Evolutionary conservation across 2,113 vertebrate genomes (phyloP).

Genomic region (Aplodontia rufa): DNA sequence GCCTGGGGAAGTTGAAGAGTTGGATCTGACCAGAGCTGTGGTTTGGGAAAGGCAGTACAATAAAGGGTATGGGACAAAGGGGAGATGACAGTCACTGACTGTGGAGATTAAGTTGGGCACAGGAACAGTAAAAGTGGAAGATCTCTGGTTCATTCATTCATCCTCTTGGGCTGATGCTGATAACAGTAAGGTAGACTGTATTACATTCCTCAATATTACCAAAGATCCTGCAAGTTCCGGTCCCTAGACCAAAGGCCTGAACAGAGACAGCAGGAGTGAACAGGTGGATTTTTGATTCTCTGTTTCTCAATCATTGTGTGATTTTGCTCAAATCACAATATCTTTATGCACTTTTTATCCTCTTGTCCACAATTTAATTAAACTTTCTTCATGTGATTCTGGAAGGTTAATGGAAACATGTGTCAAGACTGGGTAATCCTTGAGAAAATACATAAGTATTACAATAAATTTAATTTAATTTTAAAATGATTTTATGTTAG

Average conservation of each 20-base stretch:
- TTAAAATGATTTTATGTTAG: not conserved
- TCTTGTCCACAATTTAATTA: not conserved
- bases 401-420: not conserved
- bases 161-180: not conserved
- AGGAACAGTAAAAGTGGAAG: not conserved
- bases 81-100: not conserved
- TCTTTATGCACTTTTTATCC: not conserved
- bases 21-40: not conserved
- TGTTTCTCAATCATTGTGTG: not conserved
- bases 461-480: slow-evolving; percentile 9
- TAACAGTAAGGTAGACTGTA: not conserved
- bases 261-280: not conserved
- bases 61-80: not conserved
- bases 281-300: not conserved
- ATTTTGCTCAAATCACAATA: not conserved
- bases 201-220: not conserved
- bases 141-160: not conserved
- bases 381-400: not conserved
- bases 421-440: not conserved
- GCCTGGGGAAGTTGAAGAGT: not conserved
- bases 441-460: not conserved
- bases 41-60: not conserved
- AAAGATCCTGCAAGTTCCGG: not conserved
- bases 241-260: not conserved
- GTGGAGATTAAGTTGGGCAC: not conserved